Conservation (phyloP, 2,888 invertebrate species). For the Tenthredo mesomela region DNA sequence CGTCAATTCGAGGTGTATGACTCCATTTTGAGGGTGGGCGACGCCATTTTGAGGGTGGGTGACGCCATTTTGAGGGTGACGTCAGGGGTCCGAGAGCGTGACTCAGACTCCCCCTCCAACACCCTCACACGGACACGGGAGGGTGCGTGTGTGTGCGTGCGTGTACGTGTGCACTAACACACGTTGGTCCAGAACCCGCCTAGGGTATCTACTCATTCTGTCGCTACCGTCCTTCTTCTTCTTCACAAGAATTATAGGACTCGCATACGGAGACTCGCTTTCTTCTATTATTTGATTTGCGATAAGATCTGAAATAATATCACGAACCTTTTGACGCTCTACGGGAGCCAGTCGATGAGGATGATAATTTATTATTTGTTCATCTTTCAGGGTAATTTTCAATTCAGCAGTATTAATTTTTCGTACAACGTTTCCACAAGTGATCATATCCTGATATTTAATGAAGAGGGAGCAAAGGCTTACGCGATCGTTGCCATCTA, state of each 20-base stretch:
- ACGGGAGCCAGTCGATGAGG: constrained; percentile 55
- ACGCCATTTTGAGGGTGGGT: no score
- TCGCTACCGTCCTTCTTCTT: constrained; percentile 56
- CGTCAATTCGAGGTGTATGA: no score
- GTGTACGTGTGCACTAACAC: no score
- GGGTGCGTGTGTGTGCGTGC: no score
- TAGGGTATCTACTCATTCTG: no score
- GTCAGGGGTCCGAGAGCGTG: no score
- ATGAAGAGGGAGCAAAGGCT: not conserved
- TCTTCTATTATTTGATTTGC: constrained; percentile 53
- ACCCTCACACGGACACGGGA: no score
- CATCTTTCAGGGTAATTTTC: not conserved
- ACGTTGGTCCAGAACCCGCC: no score
- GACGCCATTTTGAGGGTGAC: no score
- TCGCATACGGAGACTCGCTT: constrained; percentile 58
- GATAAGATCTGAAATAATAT: constrained; percentile 57
- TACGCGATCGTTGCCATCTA: not conserved
- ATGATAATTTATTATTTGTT: constrained; percentile 32
- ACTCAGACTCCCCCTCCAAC: no score
- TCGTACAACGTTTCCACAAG: not conserved
- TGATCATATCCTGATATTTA: not conserved
- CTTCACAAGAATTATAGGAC: constrained; percentile 56
- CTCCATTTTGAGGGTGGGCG: no score
- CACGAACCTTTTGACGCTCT: constrained; percentile 52
- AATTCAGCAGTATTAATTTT: not conserved